phyloP scores from a whole-genome alignment of 2,888 invertebrate species.

The Rosalia funebris region DNA sequence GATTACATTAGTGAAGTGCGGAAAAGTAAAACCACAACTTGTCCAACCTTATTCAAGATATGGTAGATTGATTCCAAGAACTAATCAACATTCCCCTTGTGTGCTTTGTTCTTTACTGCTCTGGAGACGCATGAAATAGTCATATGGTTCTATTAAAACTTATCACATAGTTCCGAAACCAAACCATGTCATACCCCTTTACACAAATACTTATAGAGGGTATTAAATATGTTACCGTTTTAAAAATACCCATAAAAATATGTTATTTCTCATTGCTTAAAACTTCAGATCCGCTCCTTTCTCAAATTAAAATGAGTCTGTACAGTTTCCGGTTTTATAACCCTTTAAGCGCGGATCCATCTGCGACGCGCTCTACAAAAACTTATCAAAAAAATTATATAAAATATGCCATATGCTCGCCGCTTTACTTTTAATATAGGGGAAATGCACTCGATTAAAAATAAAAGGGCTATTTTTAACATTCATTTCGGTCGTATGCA shows the following conservation, averaged over 20 bases:
- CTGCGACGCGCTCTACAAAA: conserved; percentile 44
- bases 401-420: conserved; percentile 52
- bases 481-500: conserved; percentile 23
- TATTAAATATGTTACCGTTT: conserved; percentile 21
- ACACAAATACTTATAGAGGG: no score
- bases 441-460: conserved; percentile 46
- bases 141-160: no score
- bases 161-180: no score
- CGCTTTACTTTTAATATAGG: conserved; percentile 35
- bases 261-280: conserved; percentile 44
- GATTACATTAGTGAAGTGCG: no score
- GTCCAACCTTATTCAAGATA: no score
- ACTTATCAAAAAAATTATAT: conserved; percentile 54
- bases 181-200: no score
- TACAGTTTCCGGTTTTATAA: conserved; percentile 46
- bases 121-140: no score
- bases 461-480: conserved; percentile 47
- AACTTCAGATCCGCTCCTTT: conserved; percentile 36
- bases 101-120: no score
- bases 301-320: conserved; percentile 46
- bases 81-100: no score
- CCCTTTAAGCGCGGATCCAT: conserved; percentile 44
- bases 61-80: no score
- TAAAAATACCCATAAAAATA: conserved; percentile 42
- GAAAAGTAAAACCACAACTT: no score